phyloP scores from a whole-genome alignment of 2,888 invertebrate genomes.

The Helicoverpa assulta region DNA sequence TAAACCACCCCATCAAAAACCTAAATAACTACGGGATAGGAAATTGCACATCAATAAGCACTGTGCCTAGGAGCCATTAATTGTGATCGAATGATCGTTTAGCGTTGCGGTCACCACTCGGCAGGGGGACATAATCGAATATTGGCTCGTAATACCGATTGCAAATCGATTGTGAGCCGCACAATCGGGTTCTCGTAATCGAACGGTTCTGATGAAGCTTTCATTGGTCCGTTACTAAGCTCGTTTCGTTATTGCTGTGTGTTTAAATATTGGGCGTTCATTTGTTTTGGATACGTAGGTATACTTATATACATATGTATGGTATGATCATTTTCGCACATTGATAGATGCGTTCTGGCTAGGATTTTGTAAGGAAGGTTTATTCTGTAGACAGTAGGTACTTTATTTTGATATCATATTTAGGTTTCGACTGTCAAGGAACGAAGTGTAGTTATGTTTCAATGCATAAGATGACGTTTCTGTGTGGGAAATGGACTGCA shows the following conservation, averaged over 20 bases:
- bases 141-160: conserved; percentile 77
- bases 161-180: conserved; percentile 81
- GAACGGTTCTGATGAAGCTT: conserved; percentile 66
- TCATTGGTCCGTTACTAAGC: conserved; percentile 61
- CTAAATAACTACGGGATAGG: conserved; percentile 9
- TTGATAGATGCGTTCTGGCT: neutral
- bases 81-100: conserved; percentile 67
- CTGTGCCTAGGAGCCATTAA: conserved; percentile 57
- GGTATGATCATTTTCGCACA: conserved; percentile 10
- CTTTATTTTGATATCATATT: no score
- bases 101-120: conserved; percentile 63
- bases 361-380: neutral
- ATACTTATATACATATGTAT: neutral
- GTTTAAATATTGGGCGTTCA: conserved; percentile 28
- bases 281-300: conserved; percentile 20
- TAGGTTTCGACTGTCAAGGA: no score
- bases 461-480: no score
- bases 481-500: no score
- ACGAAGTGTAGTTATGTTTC: no score
- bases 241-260: conserved; percentile 43
- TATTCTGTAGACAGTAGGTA: no score
- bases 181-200: conserved; percentile 74
- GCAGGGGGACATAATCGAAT: conserved; percentile 79
- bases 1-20: neutral
- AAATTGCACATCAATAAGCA: conserved; percentile 38